Percentiles rank a stretch among this genome's conserved stretches.
Evolutionary conservation across 2,888 invertebrate species (phyloP).

Genomic region (Metalampra italica): DNA sequence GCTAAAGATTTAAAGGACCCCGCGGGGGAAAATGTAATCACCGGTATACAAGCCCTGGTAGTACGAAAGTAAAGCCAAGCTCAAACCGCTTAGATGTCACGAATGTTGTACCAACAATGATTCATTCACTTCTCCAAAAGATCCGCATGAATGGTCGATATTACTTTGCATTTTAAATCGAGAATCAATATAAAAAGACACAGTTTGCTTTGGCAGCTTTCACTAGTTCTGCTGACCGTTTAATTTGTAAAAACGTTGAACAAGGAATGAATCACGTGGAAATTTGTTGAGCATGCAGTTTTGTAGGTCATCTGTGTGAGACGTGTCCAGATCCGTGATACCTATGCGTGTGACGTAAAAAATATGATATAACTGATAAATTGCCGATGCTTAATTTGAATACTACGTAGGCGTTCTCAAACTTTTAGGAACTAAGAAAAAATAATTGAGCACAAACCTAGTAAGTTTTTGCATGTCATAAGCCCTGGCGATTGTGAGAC

Average conservation of each 20-base stretch:
- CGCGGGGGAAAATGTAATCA: too few species aligned
- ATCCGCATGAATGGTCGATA: slow-evolving; percentile 28
- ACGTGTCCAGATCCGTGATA: slow-evolving; percentile 23
- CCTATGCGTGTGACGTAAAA: background rate
- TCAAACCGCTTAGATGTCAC: slow-evolving; percentile 1
- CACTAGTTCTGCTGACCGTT: slow-evolving; percentile 16
- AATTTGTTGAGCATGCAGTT: slow-evolving; percentile 29
- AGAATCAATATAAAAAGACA: slow-evolving; percentile 14
- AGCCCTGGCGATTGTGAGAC: too few species aligned
- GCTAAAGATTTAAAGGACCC: too few species aligned
- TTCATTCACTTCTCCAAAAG: slow-evolving; percentile 49
- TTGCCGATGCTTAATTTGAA: too few species aligned
- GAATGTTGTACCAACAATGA: slow-evolving; percentile 35
- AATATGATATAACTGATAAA: background rate
- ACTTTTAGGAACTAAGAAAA: too few species aligned
- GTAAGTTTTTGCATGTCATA: too few species aligned
- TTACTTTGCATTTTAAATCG: slow-evolving; percentile 17
- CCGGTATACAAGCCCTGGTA: too few species aligned
- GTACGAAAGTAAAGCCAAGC: background rate
- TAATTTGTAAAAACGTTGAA: slow-evolving; percentile 19
- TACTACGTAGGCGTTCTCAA: too few species aligned
- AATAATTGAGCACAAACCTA: too few species aligned
- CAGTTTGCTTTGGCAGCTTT: slow-evolving; percentile 20
- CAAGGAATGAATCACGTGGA: slow-evolving; percentile 35
- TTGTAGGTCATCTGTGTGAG: slow-evolving; percentile 43